A percentile compares a stretch with the other conserved stretches of the same genome.
Evolutionary conservation across 2,888 invertebrate species (phyloP).

Genomic region (Mythimna vitellina): DNA sequence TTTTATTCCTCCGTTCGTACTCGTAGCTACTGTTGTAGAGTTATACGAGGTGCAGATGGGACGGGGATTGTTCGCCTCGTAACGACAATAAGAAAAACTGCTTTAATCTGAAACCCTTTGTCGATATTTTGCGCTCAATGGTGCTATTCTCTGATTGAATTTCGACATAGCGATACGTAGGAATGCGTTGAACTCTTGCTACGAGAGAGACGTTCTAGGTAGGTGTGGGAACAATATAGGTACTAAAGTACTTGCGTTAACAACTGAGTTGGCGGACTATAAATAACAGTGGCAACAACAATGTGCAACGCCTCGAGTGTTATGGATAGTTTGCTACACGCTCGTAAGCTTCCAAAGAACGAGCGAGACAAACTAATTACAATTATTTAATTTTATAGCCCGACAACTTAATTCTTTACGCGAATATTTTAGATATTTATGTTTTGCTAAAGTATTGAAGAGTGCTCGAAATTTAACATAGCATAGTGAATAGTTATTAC

Average conservation of each 20-base stretch:
- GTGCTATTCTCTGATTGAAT: slow-evolving; percentile 70
- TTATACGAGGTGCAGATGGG: slow-evolving; percentile 77
- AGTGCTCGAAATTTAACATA: slow-evolving; percentile 31
- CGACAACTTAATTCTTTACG: too few relatives aligned
- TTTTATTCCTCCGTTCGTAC: slow-evolving; percentile 83
- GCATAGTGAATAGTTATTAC: slow-evolving; percentile 18
- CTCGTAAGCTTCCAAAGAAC: too few relatives aligned
- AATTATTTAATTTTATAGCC: too few relatives aligned
- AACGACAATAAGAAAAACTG: slow-evolving; percentile 80
- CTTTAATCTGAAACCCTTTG: slow-evolving; percentile 78
- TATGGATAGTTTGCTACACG: too few relatives aligned
- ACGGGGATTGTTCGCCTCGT: slow-evolving; percentile 76
- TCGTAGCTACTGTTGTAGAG: slow-evolving; percentile 72
- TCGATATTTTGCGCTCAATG: slow-evolving; percentile 69
- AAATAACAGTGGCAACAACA: too few relatives aligned
- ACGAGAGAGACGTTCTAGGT: slow-evolving; percentile 23
- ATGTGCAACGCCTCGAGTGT: too few relatives aligned
- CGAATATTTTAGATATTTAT: not conserved
- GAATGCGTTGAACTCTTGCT: slow-evolving; percentile 50
- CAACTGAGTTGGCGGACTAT: too few relatives aligned
- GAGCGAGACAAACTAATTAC: too few relatives aligned
- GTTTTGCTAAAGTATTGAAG: slow-evolving; percentile 39
- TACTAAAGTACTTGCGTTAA: not conserved
- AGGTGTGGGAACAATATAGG: slow-evolving; percentile 33
- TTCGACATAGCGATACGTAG: slow-evolving; percentile 62